Base-by-base conservation (phyloP, 2,888 invertebrate genomes). In the Scaptodrosophila latifasciaeformis region DNA sequence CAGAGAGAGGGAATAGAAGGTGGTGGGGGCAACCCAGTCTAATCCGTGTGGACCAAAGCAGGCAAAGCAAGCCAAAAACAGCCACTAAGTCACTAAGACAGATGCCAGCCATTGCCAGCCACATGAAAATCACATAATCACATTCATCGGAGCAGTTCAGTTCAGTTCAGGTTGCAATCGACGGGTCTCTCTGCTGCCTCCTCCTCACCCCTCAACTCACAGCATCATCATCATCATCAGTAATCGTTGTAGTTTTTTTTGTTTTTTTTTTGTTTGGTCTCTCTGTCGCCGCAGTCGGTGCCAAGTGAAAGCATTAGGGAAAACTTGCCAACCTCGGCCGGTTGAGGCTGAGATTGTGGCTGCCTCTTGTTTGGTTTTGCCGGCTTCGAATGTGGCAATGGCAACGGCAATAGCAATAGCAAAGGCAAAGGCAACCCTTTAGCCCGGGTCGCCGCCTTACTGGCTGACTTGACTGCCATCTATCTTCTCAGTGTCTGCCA, bases 281-380 rank as follows among this genome's bases (percentile, higher is more conserved):
- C 40, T 53, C 29, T 48, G 49, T 49, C 45, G 48, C 52, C 47
- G 46, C 18, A 54, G 47, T 42, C 37, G 37, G 56, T 46, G 51
- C 45, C 75, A 66, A 80, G 75, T 80, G 75, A 75, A 75, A 80
- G 76, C 81, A 67, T 74, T 76, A 64, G 62, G 68, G 65, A 64
- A 68, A 64, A 66, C 53, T 51, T 55, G 46, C 62, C n/a, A n/a
- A n/a, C n/a, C n/a, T n/a, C n/a, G n/a, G n/a, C n/a, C n/a, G n/a
- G n/a, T n/a, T n/a, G n/a, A n/a, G n/a, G n/a, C n/a, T n/a, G n/a
- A n/a, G n/a, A n/a, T n/a, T n/a, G n/a, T n/a, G n/a, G n/a, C n/a
- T n/a, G n/a, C n/a, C n/a, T n/a, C n/a, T n/a, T n/a, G n/a, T n/a
- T n/a, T n/a, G n/a, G n/a, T n/a, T n/a, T n/a, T n/a, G n/a, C n/a